Evolutionary conservation across 2,888 invertebrate genomes (phyloP).

Genomic region (Acrocyrtus sp.): DNA sequence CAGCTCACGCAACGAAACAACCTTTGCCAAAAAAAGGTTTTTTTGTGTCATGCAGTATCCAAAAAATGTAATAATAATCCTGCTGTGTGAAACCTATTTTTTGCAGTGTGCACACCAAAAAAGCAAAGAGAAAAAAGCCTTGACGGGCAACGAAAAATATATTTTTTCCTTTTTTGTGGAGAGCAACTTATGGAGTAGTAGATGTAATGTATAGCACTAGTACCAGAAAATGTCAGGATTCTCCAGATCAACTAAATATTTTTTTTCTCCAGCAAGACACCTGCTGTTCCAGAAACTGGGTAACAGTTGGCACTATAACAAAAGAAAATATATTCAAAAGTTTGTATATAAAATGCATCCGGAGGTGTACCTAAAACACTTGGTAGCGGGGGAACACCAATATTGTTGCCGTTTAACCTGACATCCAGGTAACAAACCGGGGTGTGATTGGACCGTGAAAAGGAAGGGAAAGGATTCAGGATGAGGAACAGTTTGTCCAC

Average conservation of each 20-base stretch:
- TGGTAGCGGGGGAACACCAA: background rate
- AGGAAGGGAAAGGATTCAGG: background rate
- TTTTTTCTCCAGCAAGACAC: background rate
- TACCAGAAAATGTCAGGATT: background rate
- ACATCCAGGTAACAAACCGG: background rate
- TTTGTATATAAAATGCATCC: background rate
- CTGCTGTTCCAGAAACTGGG: background rate
- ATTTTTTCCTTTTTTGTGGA: too few species aligned
- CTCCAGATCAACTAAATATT: too few species aligned
- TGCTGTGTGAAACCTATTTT: too few species aligned
- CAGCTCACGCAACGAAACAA: too few species aligned
- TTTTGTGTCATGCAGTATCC: too few species aligned
- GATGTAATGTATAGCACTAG: too few species aligned
- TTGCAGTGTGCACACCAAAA: too few species aligned
- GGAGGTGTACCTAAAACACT: background rate
- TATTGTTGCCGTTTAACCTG: background rate
- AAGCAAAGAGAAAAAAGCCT: too few species aligned
- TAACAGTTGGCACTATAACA: background rate
- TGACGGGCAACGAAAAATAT: too few species aligned
- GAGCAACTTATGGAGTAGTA: too few species aligned
- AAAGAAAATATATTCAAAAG: background rate
- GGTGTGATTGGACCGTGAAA: background rate
- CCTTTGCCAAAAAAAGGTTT: too few species aligned
- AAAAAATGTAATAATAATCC: too few species aligned
- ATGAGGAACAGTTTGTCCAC: slow-evolving; percentile 32